A percentile compares a stretch with the other conserved stretches of the same genome.
Conservation (phyloP, 2,113 vertebrate genomes). For the Hippocampus zosterae region DNA sequence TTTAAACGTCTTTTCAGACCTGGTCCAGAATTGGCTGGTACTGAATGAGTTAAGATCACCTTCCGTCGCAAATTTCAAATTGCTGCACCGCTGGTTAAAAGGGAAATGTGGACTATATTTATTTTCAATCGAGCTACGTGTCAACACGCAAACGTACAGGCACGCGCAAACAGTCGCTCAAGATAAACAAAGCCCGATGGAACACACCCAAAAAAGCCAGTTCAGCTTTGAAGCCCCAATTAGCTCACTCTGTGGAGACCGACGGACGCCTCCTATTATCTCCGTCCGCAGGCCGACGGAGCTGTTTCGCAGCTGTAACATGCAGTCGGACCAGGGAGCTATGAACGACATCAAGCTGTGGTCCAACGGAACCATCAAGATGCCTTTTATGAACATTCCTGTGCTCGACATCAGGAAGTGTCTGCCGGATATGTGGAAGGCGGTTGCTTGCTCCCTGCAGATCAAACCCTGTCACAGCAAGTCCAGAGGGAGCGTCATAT, state of each 20-base stretch:
- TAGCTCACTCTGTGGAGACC: conserved; percentile 40
- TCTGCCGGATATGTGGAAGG: conserved; percentile 95
- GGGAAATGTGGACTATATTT: neutral
- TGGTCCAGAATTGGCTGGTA: no score
- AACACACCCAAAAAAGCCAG: conserved; percentile 21
- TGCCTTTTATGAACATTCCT: conserved; percentile 97
- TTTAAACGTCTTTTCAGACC: no score
- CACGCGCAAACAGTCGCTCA: neutral
- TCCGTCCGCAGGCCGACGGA: conserved; percentile 83
- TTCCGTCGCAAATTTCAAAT: no score
- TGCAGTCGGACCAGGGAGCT: conserved; percentile 96
- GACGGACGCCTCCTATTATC: conserved; percentile 3
- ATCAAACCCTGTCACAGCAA: conserved; percentile 98
- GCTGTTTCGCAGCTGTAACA: conserved; percentile 94
- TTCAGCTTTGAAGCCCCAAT: conserved; percentile 34
- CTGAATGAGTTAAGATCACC: no score
- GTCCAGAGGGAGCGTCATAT: conserved; percentile 91
- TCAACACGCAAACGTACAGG: neutral
- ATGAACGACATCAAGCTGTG: conserved; percentile 97
- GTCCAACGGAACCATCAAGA: conserved; percentile 97
- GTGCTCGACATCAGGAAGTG: conserved; percentile 95
- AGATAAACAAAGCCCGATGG: conserved; percentile 1
- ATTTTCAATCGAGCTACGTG: neutral
- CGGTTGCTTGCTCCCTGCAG: conserved; percentile 91
- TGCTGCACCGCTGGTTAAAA: neutral